Percentiles rank a stretch among this genome's conserved stretches.
These are phyloP conservation scores for Nesogale talazaci DNA, from an alignment of 2,113 vertebrate species.

Conservation along the genomic window DNA sequence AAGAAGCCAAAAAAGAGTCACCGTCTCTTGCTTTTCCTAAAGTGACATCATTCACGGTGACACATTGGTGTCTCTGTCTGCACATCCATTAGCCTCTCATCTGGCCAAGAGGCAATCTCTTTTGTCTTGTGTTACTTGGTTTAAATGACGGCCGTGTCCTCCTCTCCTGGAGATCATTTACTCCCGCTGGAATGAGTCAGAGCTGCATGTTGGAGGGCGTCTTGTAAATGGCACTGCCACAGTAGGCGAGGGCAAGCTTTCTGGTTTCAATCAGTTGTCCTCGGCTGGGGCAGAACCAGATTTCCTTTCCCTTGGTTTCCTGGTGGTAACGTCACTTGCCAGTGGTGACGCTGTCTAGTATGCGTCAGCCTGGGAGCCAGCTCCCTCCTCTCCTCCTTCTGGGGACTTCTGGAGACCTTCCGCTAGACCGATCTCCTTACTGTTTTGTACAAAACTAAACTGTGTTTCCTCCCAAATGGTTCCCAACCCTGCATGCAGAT, in stretches of 20 bases:
- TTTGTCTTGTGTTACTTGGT: constrained; percentile 55
- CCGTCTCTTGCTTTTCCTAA: constrained; percentile 40
- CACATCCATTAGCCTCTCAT: constrained; percentile 60
- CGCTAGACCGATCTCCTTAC: background rate
- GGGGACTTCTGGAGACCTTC: background rate
- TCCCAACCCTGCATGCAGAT: background rate
- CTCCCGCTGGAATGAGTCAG: constrained; percentile 75
- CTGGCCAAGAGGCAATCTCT: constrained; percentile 57
- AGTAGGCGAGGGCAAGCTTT: constrained; percentile 44
- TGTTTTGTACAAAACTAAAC: background rate
- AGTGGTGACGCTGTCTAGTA: background rate
- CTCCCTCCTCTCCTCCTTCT: background rate
- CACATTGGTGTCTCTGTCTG: constrained; percentile 69
- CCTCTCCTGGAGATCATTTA: constrained; percentile 51
- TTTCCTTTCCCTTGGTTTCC: background rate
- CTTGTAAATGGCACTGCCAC: constrained; percentile 57
- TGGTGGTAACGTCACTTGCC: background rate
- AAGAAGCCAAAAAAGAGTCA: background rate
- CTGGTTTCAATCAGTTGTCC: constrained; percentile 66
- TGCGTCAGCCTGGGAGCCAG: background rate
- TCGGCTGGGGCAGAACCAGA: constrained; percentile 49
- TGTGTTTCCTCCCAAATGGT: constrained; percentile 7
- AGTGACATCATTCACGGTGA: constrained; percentile 73
- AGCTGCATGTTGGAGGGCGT: constrained; percentile 42
- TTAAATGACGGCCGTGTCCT: constrained; percentile 25